These are phyloP conservation scores for Ancistrus triradiatus DNA, from an alignment of 2,113 vertebrate species.

Conservation along the genomic window DNA sequence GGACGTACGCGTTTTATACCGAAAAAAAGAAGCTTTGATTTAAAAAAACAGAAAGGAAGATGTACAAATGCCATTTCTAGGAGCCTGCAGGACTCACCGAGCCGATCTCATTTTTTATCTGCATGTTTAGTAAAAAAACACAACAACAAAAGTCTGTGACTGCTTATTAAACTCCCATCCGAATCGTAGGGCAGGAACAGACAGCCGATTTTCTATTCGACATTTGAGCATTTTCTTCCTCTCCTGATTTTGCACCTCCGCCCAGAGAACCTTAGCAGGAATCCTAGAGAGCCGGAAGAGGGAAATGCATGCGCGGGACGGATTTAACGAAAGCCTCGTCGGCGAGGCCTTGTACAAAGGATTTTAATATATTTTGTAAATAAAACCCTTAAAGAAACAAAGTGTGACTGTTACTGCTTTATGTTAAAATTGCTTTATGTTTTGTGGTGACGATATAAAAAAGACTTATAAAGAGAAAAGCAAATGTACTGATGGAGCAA, in stretches of 20 bases:
- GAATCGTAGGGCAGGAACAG: slow-evolving; percentile 76
- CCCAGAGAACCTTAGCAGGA: slow-evolving; percentile 80
- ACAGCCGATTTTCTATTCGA: slow-evolving; percentile 64
- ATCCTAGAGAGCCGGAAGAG: slow-evolving; percentile 84
- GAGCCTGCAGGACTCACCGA: slow-evolving; percentile 76
- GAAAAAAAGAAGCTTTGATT: slow-evolving; percentile 75
- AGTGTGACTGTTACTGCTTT: too few species aligned
- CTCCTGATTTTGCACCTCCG: slow-evolving; percentile 77
- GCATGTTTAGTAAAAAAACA: too few species aligned
- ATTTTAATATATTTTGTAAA: slow-evolving; percentile 99
- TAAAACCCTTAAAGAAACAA: slow-evolving; percentile 94
- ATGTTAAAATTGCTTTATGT: too few species aligned
- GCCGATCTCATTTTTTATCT: slow-evolving; percentile 78
- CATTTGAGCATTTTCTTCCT: slow-evolving; percentile 50
- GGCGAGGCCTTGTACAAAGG: slow-evolving; percentile 94
- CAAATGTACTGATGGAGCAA: too few species aligned
- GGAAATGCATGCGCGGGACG: slow-evolving; percentile 93
- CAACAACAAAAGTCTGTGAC: slow-evolving; percentile 73
- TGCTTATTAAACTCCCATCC: slow-evolving; percentile 83
- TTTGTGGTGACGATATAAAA: too few species aligned
- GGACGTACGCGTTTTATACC: not conserved
- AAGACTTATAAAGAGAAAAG: too few species aligned
- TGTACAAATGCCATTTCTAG: slow-evolving; percentile 82
- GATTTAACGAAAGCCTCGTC: slow-evolving; percentile 84
- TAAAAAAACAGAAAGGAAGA: slow-evolving; percentile 56